Conservation (phyloP, 2,888 invertebrate species). For the Macropis europaea region DNA sequence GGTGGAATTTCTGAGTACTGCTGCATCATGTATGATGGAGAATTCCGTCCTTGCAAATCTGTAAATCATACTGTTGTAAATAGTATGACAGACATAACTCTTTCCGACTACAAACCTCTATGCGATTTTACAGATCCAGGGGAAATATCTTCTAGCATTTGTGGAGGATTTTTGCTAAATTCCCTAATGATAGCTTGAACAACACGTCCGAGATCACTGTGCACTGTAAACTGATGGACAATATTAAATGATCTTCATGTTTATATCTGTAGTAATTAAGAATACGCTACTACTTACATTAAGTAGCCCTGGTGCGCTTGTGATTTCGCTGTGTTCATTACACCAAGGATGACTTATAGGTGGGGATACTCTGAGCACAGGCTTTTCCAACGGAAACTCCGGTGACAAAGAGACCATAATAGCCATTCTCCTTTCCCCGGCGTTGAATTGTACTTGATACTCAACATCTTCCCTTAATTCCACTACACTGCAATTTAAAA, state of each 20-base stretch:
- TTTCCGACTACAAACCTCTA: conserved; percentile 63
- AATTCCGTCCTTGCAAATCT: conserved; percentile 75
- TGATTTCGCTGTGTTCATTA: conserved; percentile 85
- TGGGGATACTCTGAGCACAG: conserved; percentile 85
- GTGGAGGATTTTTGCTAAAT: conserved; percentile 85
- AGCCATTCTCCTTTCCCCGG: conserved; percentile 84
- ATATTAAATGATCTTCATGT: not conserved
- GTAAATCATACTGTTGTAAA: conserved; percentile 13
- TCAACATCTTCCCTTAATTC: conserved; percentile 87
- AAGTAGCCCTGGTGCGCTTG: conserved; percentile 87
- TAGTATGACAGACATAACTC: not conserved
- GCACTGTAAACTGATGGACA: conserved; percentile 83
- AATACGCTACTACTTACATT: conserved; percentile 81
- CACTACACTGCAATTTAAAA: conserved; percentile 82
- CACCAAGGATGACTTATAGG: conserved; percentile 87
- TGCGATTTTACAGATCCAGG: conserved; percentile 67
- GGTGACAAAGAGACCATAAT: conserved; percentile 85
- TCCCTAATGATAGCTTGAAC: conserved; percentile 91
- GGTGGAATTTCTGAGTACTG: conserved; percentile 72
- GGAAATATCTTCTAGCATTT: conserved; percentile 77
- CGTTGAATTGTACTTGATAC: conserved; percentile 86
- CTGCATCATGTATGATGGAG: conserved; percentile 73
- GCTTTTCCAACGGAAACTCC: conserved; percentile 89
- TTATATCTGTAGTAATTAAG: not conserved
- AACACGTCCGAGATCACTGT: conserved; percentile 90